Evolutionary conservation across 2,113 vertebrate genomes (phyloP), one percentile per base, ranked within the genome.

Genomic region (Xiphophorus couchianus): DNA sequence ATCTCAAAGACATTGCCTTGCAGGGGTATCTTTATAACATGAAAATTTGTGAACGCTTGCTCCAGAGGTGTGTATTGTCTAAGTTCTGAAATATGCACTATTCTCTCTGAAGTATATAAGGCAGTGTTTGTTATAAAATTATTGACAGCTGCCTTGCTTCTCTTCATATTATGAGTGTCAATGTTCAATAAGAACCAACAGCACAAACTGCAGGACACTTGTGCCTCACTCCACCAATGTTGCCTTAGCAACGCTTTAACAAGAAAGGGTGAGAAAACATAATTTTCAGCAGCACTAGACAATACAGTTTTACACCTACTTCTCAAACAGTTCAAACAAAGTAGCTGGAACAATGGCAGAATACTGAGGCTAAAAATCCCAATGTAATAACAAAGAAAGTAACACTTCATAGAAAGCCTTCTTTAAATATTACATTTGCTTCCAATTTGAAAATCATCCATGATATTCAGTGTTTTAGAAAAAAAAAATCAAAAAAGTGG

Each of bases 41-140:
- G 1, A 30, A 42, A 42, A 1, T 13, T 42, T 42, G 14, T 13
- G 0, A 42, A 42, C 3, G 39, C 13, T 42, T 42, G 14, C 39
- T 15, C 39, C 13, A 15, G 39, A 15, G 11, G 27, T 10, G 8
- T 51, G 28, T 22, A 15, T 2, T 54, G 14, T 15, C 39, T 29
- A n/a, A 15, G 39, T 27, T 48, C 39, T 42, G 58, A 51, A 37
- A 11, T 44, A 28, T 62, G 48, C 27, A 31, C 17, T 74, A 64
- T 22, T 61, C 28, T 42, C 12, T 66, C 62, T 62, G 33, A 44
- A 42, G 62, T 66, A 28, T 31, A 42, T 19, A 54, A 67, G 48
- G 39, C 31, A 78, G 42, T 61, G 27, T 63, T 76, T 71, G 66
- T 54, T 66, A 78, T 66, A 71, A 62, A 14, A 17, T 66, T 68